Base-by-base conservation (phyloP, 2,113 vertebrate genomes). In the Triplophysa siluroides region DNA sequence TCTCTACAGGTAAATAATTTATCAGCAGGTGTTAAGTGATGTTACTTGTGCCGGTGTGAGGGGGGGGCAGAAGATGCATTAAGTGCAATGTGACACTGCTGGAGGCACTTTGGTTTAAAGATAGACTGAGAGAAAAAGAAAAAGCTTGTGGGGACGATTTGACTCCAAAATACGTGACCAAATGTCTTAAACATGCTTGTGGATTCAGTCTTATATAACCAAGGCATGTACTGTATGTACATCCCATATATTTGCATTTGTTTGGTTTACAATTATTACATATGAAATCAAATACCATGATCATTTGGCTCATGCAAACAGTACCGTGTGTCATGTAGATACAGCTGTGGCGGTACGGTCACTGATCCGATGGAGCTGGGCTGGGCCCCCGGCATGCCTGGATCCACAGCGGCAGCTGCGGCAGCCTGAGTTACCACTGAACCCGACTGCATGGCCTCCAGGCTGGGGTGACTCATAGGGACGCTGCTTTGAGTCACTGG, bases 311-410 rank as follows among this genome's bases (percentile, higher is more conserved):
- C 19, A 21, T 9, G 47, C 63, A 72, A n/a, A 19, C 16, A 80
- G 91, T 93, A 98, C 98, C 98, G 98, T 86, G 95, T 97, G 70
- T 99, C 97, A 0, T 98, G 98, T 78, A 98, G 96, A 91, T 98
- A 97, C 21, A 95, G 92, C 82, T 97, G 98, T 52, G 96, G 95
- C 52, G 96, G 95, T 3, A 84, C 83, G 6, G 90, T 94, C 21
- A 94, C 95, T 0, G 94, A 87, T 0, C 56, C 83, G 1, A 84
- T 66, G 21, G 91, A 89, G 65, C 61, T 85, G 61, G 91, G 86
- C 0, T 91, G 92, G 76, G 66, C 79, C 63, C 76, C 79, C 0
- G 70, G 70, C 24, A 81, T 56, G 5, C 79, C 73, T 0, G 64
- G 43, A 76, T 84, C 82, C 83, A 75, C 89, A 19, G 81, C 78